Evolutionary conservation across 2,888 invertebrate species (phyloP), one percentile per base, ranked within the genome.

Genomic region (Scrobipalpa costella): DNA sequence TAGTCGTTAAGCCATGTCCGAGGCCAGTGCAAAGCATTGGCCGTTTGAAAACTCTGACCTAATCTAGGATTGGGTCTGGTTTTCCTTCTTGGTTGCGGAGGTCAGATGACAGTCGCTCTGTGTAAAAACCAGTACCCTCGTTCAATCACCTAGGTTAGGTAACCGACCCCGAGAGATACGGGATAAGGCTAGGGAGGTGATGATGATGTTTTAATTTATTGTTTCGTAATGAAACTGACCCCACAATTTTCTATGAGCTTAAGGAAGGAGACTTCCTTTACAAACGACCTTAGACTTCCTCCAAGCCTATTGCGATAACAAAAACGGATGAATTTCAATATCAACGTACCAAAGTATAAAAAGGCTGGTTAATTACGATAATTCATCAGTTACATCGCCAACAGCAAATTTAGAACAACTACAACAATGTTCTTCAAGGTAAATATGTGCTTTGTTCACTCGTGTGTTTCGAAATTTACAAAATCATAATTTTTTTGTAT

Each of bases 381-480:
- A 70, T 66, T 71, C 71, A 69, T 76, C 79, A 82, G 76, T 80
- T 73, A 72, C 68, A 69, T 68, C 73, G 40, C 27, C 67, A 66
- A 72, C 74, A 73, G 73, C 76, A 76, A 55, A 73, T 52, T 52
- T 50, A 40, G 36, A 52, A 72, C 74, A 58, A 61, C 64, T 5
- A 63, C 62, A 74, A 77, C 65, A 76, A 84, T 83, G 80, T 80
- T 81, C 79, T 76, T 81, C 74, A 81, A 84, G 80, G 78, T 83
- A 79, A 62, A 66, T 61, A 61, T 27, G 33, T 2, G n/a, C 6
- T 61, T 34, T 61, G 13, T 38, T 57, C 17, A 57, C 34, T 57
- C 15, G 8, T 11, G 36, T 57, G 38, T 17, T 57, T 17, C 11
- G 17, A 38, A 57, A 36, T 19, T 36, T 38, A 50, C 17, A 49